Conservation (phyloP, 2,797 vertebrate species). For the Melanotaenia nigrans region DNA sequence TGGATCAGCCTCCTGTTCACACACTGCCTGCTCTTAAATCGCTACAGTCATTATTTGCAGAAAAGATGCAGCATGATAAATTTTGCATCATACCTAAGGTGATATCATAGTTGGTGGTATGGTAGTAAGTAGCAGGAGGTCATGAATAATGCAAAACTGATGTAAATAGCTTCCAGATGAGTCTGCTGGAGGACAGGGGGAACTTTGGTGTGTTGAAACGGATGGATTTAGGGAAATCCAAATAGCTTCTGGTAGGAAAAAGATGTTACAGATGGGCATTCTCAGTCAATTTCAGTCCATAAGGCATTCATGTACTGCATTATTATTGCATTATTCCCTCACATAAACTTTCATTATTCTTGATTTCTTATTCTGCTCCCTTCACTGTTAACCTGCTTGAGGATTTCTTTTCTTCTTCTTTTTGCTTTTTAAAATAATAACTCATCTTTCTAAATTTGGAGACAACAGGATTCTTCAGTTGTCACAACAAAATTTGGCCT, state of each 20-base stretch:
- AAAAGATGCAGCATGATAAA: constrained; percentile 7
- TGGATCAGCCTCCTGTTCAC: not conserved
- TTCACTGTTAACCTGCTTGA: too few species aligned
- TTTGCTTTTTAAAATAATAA: too few species aligned
- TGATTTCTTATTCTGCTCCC: too few species aligned
- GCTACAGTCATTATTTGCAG: not conserved
- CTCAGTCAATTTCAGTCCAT: not conserved
- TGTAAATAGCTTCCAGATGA: constrained; percentile 19
- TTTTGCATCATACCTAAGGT: constrained; percentile 15
- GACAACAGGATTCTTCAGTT: too few species aligned
- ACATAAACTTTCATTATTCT: too few species aligned
- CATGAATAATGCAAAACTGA: constrained; percentile 25
- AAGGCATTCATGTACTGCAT: too few species aligned
- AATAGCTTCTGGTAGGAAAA: not conserved
- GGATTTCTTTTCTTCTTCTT: too few species aligned
- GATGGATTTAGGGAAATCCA: constrained; percentile 4
- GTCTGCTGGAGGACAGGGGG: constrained; percentile 8
- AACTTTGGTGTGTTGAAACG: not conserved
- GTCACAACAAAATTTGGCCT: too few species aligned
- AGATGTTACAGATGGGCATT: not conserved
- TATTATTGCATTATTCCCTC: too few species aligned
- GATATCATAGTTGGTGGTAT: not conserved
- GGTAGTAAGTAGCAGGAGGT: not conserved
- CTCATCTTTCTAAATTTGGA: too few species aligned
- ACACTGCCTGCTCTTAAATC: not conserved